Conservation (phyloP, 2,797 vertebrate species). For the Urocyon cinereoargenteus region DNA sequence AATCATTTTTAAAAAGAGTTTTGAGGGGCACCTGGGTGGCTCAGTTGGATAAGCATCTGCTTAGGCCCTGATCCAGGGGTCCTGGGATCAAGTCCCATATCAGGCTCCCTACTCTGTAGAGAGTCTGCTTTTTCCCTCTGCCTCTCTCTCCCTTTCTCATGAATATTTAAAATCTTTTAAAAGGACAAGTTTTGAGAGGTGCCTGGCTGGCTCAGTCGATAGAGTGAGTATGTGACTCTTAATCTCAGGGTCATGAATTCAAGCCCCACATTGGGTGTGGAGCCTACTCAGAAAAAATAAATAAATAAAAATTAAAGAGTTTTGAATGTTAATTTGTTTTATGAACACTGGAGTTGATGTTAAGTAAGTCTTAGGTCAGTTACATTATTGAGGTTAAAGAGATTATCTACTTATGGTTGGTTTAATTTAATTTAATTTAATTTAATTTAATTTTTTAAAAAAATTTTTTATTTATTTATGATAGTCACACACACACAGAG, state of each 20-base stretch:
- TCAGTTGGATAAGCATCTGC: neutral
- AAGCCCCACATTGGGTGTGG: neutral
- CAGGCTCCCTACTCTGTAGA: too few species aligned
- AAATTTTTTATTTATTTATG: too few species aligned
- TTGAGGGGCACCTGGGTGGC: neutral
- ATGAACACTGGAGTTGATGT: neutral
- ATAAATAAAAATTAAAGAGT: neutral
- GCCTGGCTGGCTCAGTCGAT: neutral
- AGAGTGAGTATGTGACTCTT: neutral
- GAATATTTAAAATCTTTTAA: neutral
- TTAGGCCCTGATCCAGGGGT: too few species aligned
- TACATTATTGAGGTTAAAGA: neutral
- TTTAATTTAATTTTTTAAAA: too few species aligned
- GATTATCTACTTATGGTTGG: neutral
- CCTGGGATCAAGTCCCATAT: too few species aligned
- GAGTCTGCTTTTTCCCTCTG: too few species aligned
- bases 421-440: neutral
- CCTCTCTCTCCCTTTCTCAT: too few species aligned
- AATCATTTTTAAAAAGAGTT: conserved; percentile 33
- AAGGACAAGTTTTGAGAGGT: neutral
- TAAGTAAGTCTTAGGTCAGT: neutral
- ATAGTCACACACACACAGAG: too few species aligned
- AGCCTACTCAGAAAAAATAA: neutral
- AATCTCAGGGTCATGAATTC: neutral
- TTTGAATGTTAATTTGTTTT: conserved; percentile 16